phyloP scores from a whole-genome alignment of 2,113 vertebrate species.

The Arenaria interpres region DNA sequence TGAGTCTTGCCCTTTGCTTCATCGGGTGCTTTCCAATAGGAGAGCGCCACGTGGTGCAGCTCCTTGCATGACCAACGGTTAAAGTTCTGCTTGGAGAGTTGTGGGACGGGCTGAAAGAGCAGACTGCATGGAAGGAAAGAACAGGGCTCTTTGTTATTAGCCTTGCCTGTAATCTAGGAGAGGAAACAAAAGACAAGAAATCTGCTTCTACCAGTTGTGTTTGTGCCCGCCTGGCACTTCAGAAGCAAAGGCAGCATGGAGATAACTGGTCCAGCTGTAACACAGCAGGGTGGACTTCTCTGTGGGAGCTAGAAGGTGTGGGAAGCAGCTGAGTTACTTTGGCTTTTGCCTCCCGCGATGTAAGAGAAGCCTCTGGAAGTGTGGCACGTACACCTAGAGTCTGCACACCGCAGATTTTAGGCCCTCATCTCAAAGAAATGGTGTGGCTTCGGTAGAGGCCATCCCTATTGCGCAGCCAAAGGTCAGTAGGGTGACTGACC shows the following conservation, averaged over 20 bases:
- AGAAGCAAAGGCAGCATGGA: background rate
- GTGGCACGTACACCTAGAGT: background rate
- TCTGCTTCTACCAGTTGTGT: background rate
- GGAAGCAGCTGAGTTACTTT: background rate
- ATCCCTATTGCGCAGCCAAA: background rate
- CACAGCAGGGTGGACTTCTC: background rate
- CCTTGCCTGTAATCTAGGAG: background rate
- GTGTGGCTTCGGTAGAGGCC: background rate
- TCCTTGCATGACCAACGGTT: rapidly evolving
- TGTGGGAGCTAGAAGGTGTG: background rate
- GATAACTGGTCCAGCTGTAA: background rate
- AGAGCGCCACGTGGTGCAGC: background rate
- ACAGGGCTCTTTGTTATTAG: background rate
- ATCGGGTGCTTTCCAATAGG: background rate
- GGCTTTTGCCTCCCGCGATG: background rate
- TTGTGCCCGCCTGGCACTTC: background rate
- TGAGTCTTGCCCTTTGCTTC: background rate
- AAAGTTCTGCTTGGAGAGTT: background rate
- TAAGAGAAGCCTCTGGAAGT: background rate
- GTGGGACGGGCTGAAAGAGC: background rate
- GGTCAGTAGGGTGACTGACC: background rate
- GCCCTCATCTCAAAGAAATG: background rate
- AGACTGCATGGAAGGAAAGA: background rate
- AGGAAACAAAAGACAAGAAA: background rate
- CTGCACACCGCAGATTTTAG: background rate